Conservation (phyloP, 2,888 invertebrate genomes). For the Microplitis deprimator region DNA sequence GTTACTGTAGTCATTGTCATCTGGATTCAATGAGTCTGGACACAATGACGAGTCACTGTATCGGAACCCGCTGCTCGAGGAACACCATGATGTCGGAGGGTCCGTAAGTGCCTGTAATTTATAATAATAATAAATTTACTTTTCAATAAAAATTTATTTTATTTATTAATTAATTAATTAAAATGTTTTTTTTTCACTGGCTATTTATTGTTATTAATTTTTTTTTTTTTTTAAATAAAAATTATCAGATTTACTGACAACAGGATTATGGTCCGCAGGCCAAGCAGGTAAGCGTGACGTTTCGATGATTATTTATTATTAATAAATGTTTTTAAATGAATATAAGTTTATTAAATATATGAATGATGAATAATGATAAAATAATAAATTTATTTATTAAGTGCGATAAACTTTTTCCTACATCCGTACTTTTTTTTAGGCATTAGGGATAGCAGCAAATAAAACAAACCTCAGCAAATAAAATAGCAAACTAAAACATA, state of each 20-base stretch:
- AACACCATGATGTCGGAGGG: conserved; percentile 67
- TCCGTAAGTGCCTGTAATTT: conserved; percentile 61
- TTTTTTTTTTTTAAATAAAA: conserved; percentile 16
- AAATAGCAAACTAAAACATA: conserved; percentile 54
- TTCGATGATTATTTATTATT: conserved; percentile 52
- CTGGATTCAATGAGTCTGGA: conserved; percentile 74
- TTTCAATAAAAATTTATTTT: conserved; percentile 15
- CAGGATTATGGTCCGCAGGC: conserved; percentile 57
- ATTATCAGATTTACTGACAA: not conserved
- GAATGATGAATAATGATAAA: too few species aligned
- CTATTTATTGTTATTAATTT: conserved; percentile 3
- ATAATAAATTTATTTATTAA: conserved; percentile 26
- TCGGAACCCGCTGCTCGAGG: conserved; percentile 61
- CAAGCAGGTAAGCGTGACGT: conserved; percentile 66
- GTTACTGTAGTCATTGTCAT: conserved; percentile 56
- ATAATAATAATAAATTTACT: conserved; percentile 5
- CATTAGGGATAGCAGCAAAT: conserved; percentile 58
- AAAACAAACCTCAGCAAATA: conserved; percentile 61
- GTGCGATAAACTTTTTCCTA: conserved; percentile 45
- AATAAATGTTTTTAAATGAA: conserved; percentile 20
- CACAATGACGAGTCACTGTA: conserved; percentile 68
- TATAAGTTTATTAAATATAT: not conserved
- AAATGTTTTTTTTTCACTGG: not conserved
- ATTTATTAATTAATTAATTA: conserved; percentile 10
- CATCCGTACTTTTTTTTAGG: conserved; percentile 50